Percentiles rank a stretch among this genome's conserved stretches.
Evolutionary conservation across 2,888 invertebrate species (phyloP).

Genomic region (Carabus problematicus): DNA sequence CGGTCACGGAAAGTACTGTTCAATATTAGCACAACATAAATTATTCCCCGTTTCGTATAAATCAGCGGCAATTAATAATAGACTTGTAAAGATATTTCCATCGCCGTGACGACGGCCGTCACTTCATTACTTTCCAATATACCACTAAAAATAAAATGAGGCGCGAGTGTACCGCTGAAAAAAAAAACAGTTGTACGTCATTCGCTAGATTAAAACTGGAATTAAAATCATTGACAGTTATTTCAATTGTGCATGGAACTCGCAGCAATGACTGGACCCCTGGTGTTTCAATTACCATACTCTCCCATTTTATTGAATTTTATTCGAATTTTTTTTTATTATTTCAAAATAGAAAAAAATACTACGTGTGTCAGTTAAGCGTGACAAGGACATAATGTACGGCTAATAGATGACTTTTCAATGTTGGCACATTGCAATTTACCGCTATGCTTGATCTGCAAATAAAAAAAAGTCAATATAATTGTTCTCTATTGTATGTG

Average conservation of each 20-base stretch:
- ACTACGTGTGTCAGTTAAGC: no score
- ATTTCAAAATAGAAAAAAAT: background rate
- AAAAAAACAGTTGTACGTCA: slow-evolving; percentile 2
- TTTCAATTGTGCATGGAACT: background rate
- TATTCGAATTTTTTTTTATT: background rate
- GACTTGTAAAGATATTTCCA: slow-evolving; percentile 1
- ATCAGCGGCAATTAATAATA: slow-evolving; percentile 11
- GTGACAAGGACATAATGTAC: no score
- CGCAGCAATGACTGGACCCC: background rate
- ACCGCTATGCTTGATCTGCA: no score
- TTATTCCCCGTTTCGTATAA: background rate
- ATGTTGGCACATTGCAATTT: no score
- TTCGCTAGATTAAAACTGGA: background rate
- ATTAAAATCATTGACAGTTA: slow-evolving; percentile 7
- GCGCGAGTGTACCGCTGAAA: background rate
- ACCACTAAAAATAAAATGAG: no score
- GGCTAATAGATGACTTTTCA: no score
- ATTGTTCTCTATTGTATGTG: no score
- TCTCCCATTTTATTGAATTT: background rate
- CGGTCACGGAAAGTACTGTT: background rate
- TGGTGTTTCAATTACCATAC: background rate
- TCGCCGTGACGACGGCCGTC: background rate
- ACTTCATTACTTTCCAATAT: no score
- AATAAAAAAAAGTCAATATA: no score
- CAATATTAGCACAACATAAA: slow-evolving; percentile 17